Conservation (phyloP, 2,888 invertebrate species). For the Megamerina dolium region DNA sequence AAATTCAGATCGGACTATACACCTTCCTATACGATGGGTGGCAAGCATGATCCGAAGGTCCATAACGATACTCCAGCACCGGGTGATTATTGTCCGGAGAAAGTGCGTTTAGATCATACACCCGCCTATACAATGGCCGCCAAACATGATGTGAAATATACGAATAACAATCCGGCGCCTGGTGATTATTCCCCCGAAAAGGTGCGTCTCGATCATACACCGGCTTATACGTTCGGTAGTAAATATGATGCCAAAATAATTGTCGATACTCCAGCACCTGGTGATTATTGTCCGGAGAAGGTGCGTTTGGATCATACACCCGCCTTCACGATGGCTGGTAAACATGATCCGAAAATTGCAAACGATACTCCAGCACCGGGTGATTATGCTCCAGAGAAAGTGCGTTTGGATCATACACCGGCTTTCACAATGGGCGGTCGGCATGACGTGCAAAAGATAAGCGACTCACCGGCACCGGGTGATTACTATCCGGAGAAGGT, state of each 20-base stretch:
- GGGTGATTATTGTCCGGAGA: constrained; percentile 58
- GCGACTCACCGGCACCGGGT: constrained; percentile 54
- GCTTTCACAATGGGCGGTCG: constrained; percentile 54
- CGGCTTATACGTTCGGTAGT: constrained; percentile 49
- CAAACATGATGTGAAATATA: constrained; percentile 51
- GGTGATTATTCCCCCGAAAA: constrained; percentile 54
- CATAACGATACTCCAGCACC: constrained; percentile 54
- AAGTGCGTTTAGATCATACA: constrained; percentile 46
- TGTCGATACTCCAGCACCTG: constrained; percentile 53
- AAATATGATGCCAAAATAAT: constrained; percentile 48
- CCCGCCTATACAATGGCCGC: constrained; percentile 54
- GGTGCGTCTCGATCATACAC: constrained; percentile 37
- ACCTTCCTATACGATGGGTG: constrained; percentile 56
- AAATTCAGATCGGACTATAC: constrained; percentile 45
- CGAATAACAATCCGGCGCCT: constrained; percentile 53
- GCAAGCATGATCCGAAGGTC: constrained; percentile 52
- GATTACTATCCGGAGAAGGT: constrained; percentile 57
- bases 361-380: constrained; percentile 53
- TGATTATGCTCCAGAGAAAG: constrained; percentile 54
- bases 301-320: constrained; percentile 37
- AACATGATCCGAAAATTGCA: constrained; percentile 51
- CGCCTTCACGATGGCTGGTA: constrained; percentile 54
- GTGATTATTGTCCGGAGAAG: constrained; percentile 54
- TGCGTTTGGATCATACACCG: constrained; percentile 53
- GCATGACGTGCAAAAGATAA: constrained; percentile 51